Evolutionary conservation across 2,888 invertebrate genomes (phyloP).

Genomic region (Ariolimax columbianus): DNA sequence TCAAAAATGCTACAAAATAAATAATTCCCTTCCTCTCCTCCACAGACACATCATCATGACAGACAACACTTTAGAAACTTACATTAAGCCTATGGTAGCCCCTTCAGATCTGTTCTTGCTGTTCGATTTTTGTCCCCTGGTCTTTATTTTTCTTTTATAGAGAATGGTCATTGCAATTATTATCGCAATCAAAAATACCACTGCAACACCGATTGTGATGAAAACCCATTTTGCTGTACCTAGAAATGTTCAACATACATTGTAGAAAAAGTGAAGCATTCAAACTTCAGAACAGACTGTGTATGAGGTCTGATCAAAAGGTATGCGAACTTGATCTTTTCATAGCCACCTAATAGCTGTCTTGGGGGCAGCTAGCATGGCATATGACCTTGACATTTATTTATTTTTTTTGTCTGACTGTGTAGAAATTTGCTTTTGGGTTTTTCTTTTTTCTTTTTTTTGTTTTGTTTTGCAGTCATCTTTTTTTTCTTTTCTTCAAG

Average conservation of each 20-base stretch:
- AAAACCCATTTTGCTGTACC: slow-evolving; percentile 33
- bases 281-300: too few species aligned
- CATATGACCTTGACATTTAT: too few species aligned
- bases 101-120: not conserved
- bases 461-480: too few species aligned
- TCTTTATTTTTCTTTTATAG: not conserved
- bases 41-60: not conserved
- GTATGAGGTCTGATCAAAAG: too few species aligned
- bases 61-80: not conserved
- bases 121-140: not conserved
- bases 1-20: not conserved
- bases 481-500: too few species aligned
- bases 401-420: too few species aligned
- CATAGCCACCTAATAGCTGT: too few species aligned
- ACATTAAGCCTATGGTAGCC: not conserved
- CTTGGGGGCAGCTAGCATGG: too few species aligned
- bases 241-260: not conserved
- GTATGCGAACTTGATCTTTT: too few species aligned
- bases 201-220: slow-evolving; percentile 38
- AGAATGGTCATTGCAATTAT: not conserved
- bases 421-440: too few species aligned
- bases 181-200: slow-evolving; percentile 5
- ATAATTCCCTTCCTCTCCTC: not conserved
- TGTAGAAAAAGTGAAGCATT: too few species aligned
- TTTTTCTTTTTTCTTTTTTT: too few species aligned